These are phyloP conservation scores for Pelecanoides urinatrix DNA, from an alignment of 2,113 vertebrate species.

Conservation along the genomic window DNA sequence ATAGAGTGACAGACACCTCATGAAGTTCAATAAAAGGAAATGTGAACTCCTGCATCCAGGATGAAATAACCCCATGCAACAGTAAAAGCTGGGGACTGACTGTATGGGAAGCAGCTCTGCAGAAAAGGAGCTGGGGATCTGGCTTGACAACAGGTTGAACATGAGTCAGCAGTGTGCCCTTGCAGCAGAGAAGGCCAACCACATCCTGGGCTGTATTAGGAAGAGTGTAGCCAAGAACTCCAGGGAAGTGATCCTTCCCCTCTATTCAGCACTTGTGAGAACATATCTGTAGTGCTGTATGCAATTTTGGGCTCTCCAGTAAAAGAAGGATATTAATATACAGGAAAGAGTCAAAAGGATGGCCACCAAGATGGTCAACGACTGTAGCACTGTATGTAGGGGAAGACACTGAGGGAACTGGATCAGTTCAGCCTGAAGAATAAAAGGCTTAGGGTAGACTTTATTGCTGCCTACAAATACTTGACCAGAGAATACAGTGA, in stretches of 20 bases:
- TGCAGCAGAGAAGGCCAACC: not conserved
- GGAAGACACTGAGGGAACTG: not conserved
- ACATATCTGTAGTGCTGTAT: fast-evolving
- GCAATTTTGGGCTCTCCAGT: not conserved
- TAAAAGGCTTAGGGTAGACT: not conserved
- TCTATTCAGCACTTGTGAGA: not conserved
- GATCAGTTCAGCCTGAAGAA: not conserved
- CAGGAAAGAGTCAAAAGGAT: not conserved
- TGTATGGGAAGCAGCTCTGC: not conserved
- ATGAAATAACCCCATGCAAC: not conserved
- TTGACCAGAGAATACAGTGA: not conserved
- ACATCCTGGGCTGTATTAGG: no score
- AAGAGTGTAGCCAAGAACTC: fast-evolving
- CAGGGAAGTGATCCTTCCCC: not conserved
- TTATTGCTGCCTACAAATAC: not conserved
- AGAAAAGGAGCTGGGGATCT: not conserved
- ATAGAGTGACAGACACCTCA: not conserved
- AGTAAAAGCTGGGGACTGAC: not conserved
- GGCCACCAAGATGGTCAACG: not conserved
- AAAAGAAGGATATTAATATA: not conserved
- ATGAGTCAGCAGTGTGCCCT: not conserved
- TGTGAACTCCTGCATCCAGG: not conserved
- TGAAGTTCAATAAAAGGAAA: not conserved
- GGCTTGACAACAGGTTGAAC: not conserved
- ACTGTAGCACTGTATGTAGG: not conserved